Conservation (phyloP, 2,888 invertebrate genomes). For the Idaea straminata region DNA sequence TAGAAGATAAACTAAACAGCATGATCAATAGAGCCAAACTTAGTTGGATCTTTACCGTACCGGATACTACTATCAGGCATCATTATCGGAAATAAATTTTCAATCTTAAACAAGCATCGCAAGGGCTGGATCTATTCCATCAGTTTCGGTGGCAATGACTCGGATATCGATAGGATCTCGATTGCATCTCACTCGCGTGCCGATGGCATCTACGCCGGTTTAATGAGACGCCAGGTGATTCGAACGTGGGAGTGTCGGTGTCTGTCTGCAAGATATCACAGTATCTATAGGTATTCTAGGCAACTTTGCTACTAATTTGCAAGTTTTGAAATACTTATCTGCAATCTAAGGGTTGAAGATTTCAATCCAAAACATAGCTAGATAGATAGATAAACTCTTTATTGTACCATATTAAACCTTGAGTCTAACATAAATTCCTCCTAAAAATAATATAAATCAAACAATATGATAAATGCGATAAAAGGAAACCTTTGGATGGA, state of each 20-base stretch:
- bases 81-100: not conserved
- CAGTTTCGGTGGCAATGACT: slow-evolving; percentile 43
- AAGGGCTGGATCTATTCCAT: slow-evolving; percentile 35
- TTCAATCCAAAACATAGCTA: no score
- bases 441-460: no score
- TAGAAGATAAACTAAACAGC: not conserved
- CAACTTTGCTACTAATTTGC: not conserved
- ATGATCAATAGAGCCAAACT: not conserved
- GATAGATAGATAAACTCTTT: no score
- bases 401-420: no score
- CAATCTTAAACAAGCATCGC: not conserved
- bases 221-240: slow-evolving; percentile 49
- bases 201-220: slow-evolving; percentile 62
- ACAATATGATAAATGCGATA: no score
- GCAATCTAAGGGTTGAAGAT: no score
- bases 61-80: not conserved
- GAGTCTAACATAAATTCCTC: no score
- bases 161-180: slow-evolving; percentile 49
- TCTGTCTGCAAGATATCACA: not conserved
- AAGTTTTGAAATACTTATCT: no score
- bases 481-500: no score
- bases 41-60: not conserved
- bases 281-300: not conserved
- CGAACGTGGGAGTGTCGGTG: slow-evolving; percentile 10
- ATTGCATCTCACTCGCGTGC: slow-evolving; percentile 69